These are phyloP conservation scores for Neolamprologus ventralis DNA, from an alignment of 2,113 vertebrate genomes.

Conservation along the genomic window DNA sequence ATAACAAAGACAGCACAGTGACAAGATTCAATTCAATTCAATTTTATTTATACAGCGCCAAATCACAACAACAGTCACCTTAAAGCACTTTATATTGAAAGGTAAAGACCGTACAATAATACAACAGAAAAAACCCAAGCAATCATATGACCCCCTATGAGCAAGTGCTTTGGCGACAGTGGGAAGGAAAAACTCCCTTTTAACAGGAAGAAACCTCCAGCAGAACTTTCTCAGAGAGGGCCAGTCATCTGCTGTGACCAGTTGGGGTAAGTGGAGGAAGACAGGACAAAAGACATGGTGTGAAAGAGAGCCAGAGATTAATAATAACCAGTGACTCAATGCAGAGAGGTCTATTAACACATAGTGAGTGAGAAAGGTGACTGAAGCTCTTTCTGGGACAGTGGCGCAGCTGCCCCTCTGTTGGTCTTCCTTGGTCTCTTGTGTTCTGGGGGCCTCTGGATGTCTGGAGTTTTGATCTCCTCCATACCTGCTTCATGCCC, in stretches of 20 bases:
- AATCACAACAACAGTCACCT: not conserved
- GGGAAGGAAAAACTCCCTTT: not conserved
- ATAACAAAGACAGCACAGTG: not conserved
- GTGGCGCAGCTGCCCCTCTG: too few relatives aligned
- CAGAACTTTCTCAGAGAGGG: not conserved
- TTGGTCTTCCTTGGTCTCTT: too few relatives aligned
- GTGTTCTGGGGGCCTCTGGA: too few relatives aligned
- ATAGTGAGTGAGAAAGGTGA: not conserved
- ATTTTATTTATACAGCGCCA: not conserved
- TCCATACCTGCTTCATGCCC: too few relatives aligned
- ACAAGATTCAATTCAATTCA: not conserved
- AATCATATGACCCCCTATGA: not conserved
- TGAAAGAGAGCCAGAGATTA: fast-evolving
- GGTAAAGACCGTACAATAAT: not conserved
- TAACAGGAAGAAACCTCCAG: not conserved
- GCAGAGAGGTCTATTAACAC: not conserved
- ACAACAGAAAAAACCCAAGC: not conserved
- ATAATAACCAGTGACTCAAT: not conserved
- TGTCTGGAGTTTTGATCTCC: too few relatives aligned
- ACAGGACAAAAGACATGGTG: fast-evolving
- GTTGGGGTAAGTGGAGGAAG: not conserved
- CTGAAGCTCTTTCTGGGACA: not conserved
- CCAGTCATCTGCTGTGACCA: not conserved
- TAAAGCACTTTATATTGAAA: not conserved
- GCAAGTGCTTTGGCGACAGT: fast-evolving